Evolutionary conservation across 2,888 invertebrate species (phyloP).

Genomic region (Steromphala cineraria): DNA sequence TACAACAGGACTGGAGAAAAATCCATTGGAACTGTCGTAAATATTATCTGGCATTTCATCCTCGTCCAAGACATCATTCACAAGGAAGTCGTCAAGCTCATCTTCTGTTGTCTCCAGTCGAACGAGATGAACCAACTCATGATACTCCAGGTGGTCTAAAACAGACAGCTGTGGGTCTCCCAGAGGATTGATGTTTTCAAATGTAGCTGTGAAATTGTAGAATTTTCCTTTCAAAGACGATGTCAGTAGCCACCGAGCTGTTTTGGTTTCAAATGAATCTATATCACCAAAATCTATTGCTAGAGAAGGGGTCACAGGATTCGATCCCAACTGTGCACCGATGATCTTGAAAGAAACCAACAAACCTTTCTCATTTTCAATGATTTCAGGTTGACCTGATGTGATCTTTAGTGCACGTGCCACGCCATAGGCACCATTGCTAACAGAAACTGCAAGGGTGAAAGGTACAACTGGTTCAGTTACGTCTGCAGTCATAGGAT

Average conservation of each 20-base stretch:
- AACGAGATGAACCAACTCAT: conserved; percentile 50
- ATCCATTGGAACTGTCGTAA: conserved; percentile 42
- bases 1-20: conserved; percentile 23
- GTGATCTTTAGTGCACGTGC: conserved; percentile 50
- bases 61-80: conserved; percentile 43
- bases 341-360: conserved; percentile 52
- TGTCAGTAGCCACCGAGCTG: conserved; percentile 51
- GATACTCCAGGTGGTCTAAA: conserved; percentile 42
- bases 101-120: conserved; percentile 43
- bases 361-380: conserved; percentile 61
- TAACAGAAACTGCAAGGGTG: conserved; percentile 48
- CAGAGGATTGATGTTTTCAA: conserved; percentile 56
- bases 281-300: conserved; percentile 54
- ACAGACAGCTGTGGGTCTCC: conserved; percentile 56
- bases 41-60: conserved; percentile 43
- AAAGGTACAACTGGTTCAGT: conserved; percentile 55
- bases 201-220: conserved; percentile 56
- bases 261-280: conserved; percentile 42
- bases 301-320: conserved; percentile 46
- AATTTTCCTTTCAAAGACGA: conserved; percentile 53
- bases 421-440: conserved; percentile 49
- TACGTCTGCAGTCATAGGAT: conserved; percentile 46
- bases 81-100: conserved; percentile 47
- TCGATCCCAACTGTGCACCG: conserved; percentile 42
- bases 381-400: conserved; percentile 60